Percentiles rank a stretch among this genome's conserved stretches.
Evolutionary conservation across 2,797 vertebrate genomes (phyloP).

Genomic region (Limnodromus scolopaceus): DNA sequence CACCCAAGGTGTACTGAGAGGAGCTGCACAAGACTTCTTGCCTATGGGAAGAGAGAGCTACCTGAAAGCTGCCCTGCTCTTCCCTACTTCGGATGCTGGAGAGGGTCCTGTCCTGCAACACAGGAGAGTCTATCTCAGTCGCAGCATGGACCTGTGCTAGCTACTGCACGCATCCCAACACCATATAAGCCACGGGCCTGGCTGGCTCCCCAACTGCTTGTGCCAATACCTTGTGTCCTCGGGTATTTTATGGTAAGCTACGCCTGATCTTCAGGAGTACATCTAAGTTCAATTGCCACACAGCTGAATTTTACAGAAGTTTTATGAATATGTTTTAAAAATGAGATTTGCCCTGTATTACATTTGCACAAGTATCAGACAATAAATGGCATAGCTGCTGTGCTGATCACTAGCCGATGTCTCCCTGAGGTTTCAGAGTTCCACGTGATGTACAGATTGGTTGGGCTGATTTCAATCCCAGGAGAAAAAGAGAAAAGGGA

Average conservation of each 20-base stretch:
- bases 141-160: background rate
- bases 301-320: background rate
- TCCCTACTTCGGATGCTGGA: background rate
- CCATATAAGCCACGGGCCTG: background rate
- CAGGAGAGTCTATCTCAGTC: background rate
- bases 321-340: background rate
- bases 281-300: background rate
- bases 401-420: background rate
- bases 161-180: background rate
- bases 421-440: background rate
- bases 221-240: background rate
- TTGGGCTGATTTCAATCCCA: background rate
- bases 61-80: background rate
- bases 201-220: fast-evolving
- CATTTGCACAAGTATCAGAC: background rate
- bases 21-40: background rate
- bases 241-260: background rate
- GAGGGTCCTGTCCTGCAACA: background rate
- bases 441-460: background rate
- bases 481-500: background rate
- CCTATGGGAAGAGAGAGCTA: background rate
- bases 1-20: background rate
- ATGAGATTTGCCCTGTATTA: background rate
- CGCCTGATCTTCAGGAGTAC: background rate
- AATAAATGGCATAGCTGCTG: background rate